These are phyloP conservation scores for Cataglyphis altisquamis DNA, from an alignment of 2,888 invertebrate species.

Conservation along the genomic window DNA sequence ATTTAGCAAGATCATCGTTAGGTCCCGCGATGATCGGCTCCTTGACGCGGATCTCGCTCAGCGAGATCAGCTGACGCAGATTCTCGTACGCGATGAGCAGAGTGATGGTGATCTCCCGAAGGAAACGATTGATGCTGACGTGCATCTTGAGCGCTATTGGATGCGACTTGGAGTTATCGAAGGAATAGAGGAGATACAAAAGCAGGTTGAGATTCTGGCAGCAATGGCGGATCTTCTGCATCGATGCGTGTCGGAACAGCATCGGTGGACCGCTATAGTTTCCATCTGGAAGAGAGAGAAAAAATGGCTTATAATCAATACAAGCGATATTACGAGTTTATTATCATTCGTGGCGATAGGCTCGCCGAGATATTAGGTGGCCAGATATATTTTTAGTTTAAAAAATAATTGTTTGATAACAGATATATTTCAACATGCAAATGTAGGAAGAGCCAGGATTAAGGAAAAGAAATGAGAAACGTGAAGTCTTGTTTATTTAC, in stretches of 20 bases:
- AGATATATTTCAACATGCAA: neutral
- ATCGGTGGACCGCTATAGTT: constrained; percentile 81
- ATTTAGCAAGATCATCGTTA: neutral
- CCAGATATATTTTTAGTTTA: constrained; percentile 5
- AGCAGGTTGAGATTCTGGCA: constrained; percentile 85
- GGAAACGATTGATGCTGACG: constrained; percentile 74
- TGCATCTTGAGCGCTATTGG: constrained; percentile 81
- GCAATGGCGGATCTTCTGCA: constrained; percentile 84
- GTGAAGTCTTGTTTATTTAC: constrained; percentile 68
- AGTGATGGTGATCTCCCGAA: constrained; percentile 75
- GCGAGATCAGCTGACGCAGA: constrained; percentile 69
- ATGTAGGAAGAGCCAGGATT: neutral
- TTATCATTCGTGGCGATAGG: constrained; percentile 17
- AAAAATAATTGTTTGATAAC: neutral
- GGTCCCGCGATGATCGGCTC: neutral
- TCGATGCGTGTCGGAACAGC: constrained; percentile 81
- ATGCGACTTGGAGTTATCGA: constrained; percentile 82
- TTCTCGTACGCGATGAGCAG: constrained; percentile 77
- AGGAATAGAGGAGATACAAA: constrained; percentile 84
- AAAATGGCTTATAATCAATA: constrained; percentile 29
- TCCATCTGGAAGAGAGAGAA: constrained; percentile 78
- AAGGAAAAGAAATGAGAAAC: neutral
- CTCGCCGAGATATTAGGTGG: constrained; percentile 13
- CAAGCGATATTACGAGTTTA: neutral
- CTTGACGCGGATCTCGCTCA: constrained; percentile 47